Evolutionary conservation across 1,140 invertebrate genomes (phyloP).

Genomic region (Sarcophaga bullata): DNA sequence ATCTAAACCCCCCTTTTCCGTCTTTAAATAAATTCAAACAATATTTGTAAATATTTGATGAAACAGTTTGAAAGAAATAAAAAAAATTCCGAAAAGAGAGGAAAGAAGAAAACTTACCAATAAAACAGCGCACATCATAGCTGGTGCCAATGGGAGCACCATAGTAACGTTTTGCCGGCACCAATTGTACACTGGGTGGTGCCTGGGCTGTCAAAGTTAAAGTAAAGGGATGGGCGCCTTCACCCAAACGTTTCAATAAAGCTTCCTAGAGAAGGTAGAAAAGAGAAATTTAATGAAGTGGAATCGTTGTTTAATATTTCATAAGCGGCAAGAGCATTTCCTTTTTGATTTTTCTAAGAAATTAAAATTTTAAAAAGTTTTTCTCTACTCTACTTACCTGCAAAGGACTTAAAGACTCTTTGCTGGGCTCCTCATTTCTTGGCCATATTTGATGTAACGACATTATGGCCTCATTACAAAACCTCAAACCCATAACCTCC

Average conservation of each 20-base stretch:
- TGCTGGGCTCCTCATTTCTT: slow-evolving; percentile 68
- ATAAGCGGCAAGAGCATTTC: not conserved
- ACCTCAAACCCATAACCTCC: slow-evolving; percentile 91
- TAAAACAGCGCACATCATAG: slow-evolving; percentile 74
- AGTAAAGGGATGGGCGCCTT: slow-evolving; percentile 82
- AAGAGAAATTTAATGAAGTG: not conserved
- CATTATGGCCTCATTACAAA: slow-evolving; percentile 91
- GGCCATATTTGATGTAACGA: slow-evolving; percentile 87
- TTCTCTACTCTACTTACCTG: slow-evolving; percentile 73
- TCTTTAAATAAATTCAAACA: too few relatives aligned
- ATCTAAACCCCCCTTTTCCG: too few relatives aligned
- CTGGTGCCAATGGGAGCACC: slow-evolving; percentile 90
- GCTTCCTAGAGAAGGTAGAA: slow-evolving; percentile 73
- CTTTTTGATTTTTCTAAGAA: not conserved
- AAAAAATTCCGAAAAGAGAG: too few relatives aligned
- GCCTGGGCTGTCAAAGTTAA: slow-evolving; percentile 82
- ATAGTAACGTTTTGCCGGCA: slow-evolving; percentile 89
- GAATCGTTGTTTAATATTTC: not conserved
- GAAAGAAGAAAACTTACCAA: slow-evolving; percentile 54
- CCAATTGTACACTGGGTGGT: slow-evolving; percentile 88
- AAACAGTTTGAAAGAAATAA: too few relatives aligned
- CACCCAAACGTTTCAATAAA: slow-evolving; percentile 79
- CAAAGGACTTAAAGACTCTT: slow-evolving; percentile 71
- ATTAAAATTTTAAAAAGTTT: too few relatives aligned
- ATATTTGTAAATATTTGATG: too few relatives aligned